phyloP scores from a whole-genome alignment of 2,888 invertebrate genomes.

The Lepetodrilus schrolli region DNA sequence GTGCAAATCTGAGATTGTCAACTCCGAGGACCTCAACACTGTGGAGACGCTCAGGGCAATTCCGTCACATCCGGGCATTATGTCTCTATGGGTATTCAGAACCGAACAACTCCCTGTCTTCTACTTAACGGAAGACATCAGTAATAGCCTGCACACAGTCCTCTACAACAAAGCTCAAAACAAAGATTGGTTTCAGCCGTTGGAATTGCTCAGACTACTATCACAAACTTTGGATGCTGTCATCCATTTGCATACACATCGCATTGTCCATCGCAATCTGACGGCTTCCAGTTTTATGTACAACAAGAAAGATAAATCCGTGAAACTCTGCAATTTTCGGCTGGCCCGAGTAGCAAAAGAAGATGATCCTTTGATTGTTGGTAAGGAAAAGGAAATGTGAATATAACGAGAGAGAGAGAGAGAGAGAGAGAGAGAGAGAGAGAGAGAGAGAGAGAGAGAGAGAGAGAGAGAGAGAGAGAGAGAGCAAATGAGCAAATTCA shows the following conservation, averaged over 20 bases:
- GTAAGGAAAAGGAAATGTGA: too few relatives aligned
- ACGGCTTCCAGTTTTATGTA: background rate
- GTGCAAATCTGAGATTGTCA: too few relatives aligned
- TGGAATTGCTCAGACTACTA: background rate
- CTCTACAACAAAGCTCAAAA: background rate
- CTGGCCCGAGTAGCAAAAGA: background rate
- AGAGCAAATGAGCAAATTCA: too few relatives aligned
- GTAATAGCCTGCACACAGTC: background rate
- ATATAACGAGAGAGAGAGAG: too few relatives aligned
- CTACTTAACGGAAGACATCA: background rate
- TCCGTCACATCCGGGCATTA: background rate
- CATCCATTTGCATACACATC: background rate
- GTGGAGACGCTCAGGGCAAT: background rate
- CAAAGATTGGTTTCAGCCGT: background rate
- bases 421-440: too few relatives aligned
- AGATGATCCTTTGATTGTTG: too few relatives aligned
- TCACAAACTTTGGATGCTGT: background rate
- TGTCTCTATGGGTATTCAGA: background rate
- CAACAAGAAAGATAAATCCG: background rate
- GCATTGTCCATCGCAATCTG: background rate
- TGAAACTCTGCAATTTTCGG: background rate
- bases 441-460: too few relatives aligned
- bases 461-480: too few relatives aligned
- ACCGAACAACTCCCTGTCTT: background rate
- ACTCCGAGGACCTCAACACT: background rate